Base-by-base conservation (phyloP, 64 coral and sea anemone species). In the Platygyra sinensis region DNA sequence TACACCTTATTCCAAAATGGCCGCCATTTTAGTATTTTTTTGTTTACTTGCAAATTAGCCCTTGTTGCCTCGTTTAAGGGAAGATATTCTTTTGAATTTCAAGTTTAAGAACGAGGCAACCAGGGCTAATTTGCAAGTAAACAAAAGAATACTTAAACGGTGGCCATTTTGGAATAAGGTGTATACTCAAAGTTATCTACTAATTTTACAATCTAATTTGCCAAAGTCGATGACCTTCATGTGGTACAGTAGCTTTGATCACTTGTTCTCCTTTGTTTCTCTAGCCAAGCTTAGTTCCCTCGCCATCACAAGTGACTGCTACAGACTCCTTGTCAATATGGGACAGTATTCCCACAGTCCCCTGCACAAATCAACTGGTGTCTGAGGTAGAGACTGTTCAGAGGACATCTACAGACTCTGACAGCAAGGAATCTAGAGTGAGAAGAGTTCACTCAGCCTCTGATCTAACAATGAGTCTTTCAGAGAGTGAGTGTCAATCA, bases 271-370 rank as follows among this genome's bases (percentile, higher is more conserved):
- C 24, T 51, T 73, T 91, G 19, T 27, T 17, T 15, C 84, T 89
- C 14, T 30, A 57, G 87, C 38, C n/a, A 14, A 83, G 92, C 78
- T 79, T 71, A 54, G 17, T 65, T 17, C 87, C 55, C 51, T 46
- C 59, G 54, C 79, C 78, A 18, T 60, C 75, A 38, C 54, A 72
- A 62, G 80, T 83, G 7, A 31, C 28, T 39, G 33, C 42, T 46
- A 46, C 76, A 32, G 78, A 55, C 0, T 76, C 80, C 50, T 69
- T 74, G 4, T 89, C 92, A 0, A 80, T 77, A 42, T 94, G 92
- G 92, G 61, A 89, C 39, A 94, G 79, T 4, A 94, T 94, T 86
- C 64, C 80, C 29, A 94, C 92, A 57, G 92, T 94, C 0, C 92
- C 92, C 10, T 94, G 92, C 38, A 94, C 92, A 50, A 94, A 94